Evolutionary conservation across 2,888 invertebrate species (phyloP), one percentile per base, ranked within the genome.

Genomic region (Hermaeophaga mercurialis): DNA sequence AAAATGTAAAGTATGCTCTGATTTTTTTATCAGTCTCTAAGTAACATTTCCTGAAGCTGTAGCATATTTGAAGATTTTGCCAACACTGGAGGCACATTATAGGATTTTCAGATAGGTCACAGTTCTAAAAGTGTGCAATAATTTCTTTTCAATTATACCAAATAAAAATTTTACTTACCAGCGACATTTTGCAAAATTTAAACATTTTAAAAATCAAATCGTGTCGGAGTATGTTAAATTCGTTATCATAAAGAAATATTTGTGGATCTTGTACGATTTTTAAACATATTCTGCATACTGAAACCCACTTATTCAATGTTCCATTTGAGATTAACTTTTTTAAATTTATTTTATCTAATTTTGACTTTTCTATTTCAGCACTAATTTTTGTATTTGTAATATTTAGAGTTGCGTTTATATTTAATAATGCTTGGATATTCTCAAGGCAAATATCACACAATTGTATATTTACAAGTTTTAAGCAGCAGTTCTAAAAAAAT

Each of bases 1-100:
- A 58, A 12, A 15, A 14, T n/a, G 5, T 39, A 17, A 44, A 56
- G 18, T 56, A 59, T 7, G 17, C 9, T 22, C 8, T 45, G 14
- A 59, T 56, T 31, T 56, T 59, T 28, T 48, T 48, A n/a, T 56
- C 39, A 3, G 41, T 46, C 43, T 56, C 59, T 22, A 56, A 4
- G 19, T 46, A 59, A 7, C 38, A 28, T 22, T 54, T 59, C 50
- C 54, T 59, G 24, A 59, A 59, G 24, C 33, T 49, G 22, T 56
- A 59, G 1, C 34, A 50, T 15, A 49, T 19, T 24, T 59, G 59
- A 3, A 59, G 45, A 9, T 31, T 45, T 49, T 59, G 45, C 59
- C 59, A 59, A 41, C 59, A 59, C 36, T 53, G 31, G 9, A 49
- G 4, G 28, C 59, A 59, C 56, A 59, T 59, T 9, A 59, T 41